Conservation (phyloP, 2,797 vertebrate genomes). For the Micromesistius poutassou region DNA sequence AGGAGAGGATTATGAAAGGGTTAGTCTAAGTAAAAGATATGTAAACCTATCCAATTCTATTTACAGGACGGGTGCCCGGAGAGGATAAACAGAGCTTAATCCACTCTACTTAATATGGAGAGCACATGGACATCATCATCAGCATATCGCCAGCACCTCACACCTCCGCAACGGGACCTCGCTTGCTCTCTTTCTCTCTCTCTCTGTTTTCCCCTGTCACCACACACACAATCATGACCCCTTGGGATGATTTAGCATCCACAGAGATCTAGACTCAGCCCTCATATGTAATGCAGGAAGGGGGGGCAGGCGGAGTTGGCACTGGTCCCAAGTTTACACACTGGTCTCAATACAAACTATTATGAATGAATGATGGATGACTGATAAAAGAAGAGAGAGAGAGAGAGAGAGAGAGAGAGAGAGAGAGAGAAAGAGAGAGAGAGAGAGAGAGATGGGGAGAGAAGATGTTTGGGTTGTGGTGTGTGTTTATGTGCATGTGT, state of each 20-base stretch:
- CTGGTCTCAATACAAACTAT: neutral
- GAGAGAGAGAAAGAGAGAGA: slow-evolving; percentile 4
- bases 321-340: neutral
- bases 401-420: neutral
- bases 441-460: neutral
- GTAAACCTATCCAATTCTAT: slow-evolving; percentile 41
- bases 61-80: slow-evolving; percentile 38
- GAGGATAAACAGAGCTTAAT: slow-evolving; percentile 51
- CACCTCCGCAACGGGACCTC: neutral
- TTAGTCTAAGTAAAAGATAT: slow-evolving; percentile 39
- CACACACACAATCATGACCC: neutral
- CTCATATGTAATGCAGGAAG: neutral
- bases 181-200: neutral
- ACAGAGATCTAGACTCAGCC: neutral
- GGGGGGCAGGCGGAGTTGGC: neutral
- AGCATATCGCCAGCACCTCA: slow-evolving; percentile 18
- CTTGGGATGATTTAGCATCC: neutral
- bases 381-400: neutral
- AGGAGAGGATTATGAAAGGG: neutral
- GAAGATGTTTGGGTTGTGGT: neutral
- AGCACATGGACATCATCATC: slow-evolving; percentile 41
- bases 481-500: neutral
- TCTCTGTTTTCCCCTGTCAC: neutral
- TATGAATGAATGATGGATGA: slow-evolving; percentile 1
- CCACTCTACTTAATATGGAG: slow-evolving; percentile 19